Evolutionary conservation across 2,888 invertebrate species (phyloP).

Genomic region (Lycophotia porphyrea): DNA sequence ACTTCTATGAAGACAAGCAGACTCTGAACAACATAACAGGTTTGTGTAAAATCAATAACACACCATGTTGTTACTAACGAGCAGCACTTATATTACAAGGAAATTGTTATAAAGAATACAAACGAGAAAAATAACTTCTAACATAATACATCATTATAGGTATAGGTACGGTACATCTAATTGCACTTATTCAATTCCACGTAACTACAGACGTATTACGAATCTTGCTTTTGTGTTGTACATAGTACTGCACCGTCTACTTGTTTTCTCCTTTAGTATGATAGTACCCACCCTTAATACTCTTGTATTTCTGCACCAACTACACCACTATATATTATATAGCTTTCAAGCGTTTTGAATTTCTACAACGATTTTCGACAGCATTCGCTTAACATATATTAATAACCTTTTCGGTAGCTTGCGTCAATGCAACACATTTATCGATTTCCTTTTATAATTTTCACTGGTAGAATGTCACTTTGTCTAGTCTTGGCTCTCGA

Average conservation of each 20-base stretch:
- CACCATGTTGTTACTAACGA: background rate
- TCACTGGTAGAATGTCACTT: background rate
- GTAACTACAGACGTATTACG: too few relatives aligned
- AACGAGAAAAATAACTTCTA: slow-evolving; percentile 3
- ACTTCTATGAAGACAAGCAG: background rate
- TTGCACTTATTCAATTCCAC: background rate
- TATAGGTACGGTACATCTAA: too few relatives aligned
- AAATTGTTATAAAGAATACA: background rate
- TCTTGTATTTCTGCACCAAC: too few relatives aligned
- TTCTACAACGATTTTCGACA: background rate
- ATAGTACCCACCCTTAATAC: too few relatives aligned
- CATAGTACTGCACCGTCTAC: too few relatives aligned
- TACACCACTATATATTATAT: too few relatives aligned
- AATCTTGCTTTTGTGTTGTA: background rate
- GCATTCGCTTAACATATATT: background rate
- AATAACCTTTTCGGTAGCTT: background rate
- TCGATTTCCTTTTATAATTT: background rate
- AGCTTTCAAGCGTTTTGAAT: background rate
- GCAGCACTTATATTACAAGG: background rate
- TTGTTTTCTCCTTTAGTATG: too few relatives aligned
- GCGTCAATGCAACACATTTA: background rate
- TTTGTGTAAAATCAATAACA: background rate
- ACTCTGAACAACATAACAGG: background rate
- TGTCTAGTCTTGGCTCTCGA: background rate
- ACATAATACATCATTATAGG: background rate